These are phyloP conservation scores for Drosophila paracracens DNA, from an alignment of 2,888 invertebrate genomes.

Conservation along the genomic window DNA sequence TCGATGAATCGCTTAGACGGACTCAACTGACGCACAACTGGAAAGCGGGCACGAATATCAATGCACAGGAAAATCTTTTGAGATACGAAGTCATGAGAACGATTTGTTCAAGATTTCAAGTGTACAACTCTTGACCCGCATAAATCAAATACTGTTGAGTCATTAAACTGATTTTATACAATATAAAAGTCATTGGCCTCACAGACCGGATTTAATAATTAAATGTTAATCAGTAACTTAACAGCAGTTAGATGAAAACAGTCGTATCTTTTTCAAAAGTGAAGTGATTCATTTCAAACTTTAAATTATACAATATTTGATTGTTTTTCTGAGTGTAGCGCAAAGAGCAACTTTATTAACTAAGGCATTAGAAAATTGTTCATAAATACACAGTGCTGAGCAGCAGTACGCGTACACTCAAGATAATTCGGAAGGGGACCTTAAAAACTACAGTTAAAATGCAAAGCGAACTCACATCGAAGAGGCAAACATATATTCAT, in stretches of 20 bases:
- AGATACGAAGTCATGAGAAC: too few relatives aligned
- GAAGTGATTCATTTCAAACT: not conserved
- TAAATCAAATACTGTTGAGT: not conserved
- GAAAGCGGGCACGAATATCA: not conserved
- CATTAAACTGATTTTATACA: not conserved
- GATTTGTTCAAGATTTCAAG: not conserved
- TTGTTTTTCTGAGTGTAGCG: conserved; percentile 13
- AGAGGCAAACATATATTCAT: not conserved
- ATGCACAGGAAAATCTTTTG: not conserved
- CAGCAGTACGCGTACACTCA: conserved; percentile 32
- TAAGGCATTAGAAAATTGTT: conserved; percentile 63
- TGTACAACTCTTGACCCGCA: not conserved
- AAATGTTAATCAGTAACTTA: not conserved
- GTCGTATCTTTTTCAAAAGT: not conserved
- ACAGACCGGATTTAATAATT: not conserved
- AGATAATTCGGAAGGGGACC: conserved; percentile 1
- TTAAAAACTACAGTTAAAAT: conserved; percentile 54
- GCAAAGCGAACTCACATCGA: conserved; percentile 27
- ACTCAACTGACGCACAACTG: conserved; percentile 43
- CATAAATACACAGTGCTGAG: conserved; percentile 62
- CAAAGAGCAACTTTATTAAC: conserved; percentile 61
- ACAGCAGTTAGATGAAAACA: not conserved
- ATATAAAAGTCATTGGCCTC: not conserved
- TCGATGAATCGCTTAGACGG: conserved; percentile 3
- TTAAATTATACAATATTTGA: not conserved